Evolutionary conservation across 1,140 invertebrate species (phyloP).

Genomic region (Portunus trituberculatus): DNA sequence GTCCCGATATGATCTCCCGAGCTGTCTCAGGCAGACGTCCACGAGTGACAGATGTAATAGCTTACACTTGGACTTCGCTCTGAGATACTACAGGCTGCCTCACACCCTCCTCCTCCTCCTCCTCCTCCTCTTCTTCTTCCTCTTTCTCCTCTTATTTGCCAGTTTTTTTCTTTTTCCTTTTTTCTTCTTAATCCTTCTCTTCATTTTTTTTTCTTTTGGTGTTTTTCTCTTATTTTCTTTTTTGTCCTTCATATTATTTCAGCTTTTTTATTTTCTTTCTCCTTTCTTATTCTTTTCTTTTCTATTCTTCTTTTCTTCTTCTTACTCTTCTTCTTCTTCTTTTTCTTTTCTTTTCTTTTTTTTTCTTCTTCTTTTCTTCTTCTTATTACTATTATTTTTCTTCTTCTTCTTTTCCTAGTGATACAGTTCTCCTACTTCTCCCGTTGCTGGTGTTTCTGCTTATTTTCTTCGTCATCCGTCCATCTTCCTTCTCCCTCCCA

Average conservation of each 20-base stretch:
- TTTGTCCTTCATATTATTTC: neutral
- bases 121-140: neutral
- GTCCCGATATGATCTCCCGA: conserved; percentile 61
- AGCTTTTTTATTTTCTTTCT: neutral
- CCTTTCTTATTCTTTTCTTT: neutral
- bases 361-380: neutral
- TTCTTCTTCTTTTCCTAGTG: neutral
- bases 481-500: neutral
- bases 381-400: neutral
- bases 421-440: neutral
- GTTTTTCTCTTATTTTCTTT: neutral
- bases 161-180: neutral
- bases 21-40: conserved; percentile 41
- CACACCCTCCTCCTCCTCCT: neutral
- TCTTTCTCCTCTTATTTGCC: neutral
- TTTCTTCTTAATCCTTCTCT: neutral
- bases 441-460: neutral
- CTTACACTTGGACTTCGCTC: conserved; percentile 57
- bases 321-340: neutral
- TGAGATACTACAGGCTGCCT: conserved; percentile 54
- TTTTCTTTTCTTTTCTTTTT: neutral
- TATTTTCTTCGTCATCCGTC: neutral
- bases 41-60: conserved; percentile 67
- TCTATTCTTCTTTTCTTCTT: neutral
- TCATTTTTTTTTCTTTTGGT: neutral